Evolutionary conservation across 2,797 vertebrate species (phyloP), one percentile per base, ranked within the genome.

Genomic region (Melanotaenia nigrans): DNA sequence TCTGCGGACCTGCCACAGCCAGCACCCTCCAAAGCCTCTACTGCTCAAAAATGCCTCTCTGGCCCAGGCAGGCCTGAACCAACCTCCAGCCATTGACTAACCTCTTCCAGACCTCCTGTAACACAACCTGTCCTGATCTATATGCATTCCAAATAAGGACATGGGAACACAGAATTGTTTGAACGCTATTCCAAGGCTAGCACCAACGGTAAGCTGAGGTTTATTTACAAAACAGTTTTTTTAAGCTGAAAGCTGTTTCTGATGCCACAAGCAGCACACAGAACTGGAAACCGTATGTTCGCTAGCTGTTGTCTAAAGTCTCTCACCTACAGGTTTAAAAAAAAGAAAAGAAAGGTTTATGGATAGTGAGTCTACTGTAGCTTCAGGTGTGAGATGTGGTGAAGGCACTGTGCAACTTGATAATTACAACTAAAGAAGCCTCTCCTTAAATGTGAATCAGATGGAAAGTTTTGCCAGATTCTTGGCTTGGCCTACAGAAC

Each of bases 1-100:
- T 94, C 93, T 92, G 91, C 91, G 83, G 89, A 88, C 90, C 89
- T 90, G 90, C 85, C 90, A 90, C 74, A 66, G 85, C 78, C 81
- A 54, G 82, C 79, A 69, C 79, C 86, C 85, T 85, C 78, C 47
- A 56, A 77, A 77, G 85, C 73, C 82, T 77, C 65, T 53, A 36
- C 78, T 45, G 61, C 63, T 79, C 73, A 67, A 53, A 81, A 85
- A 70, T 18, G 77, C 78, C 78, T 59, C 24, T 12, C 58, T 62
- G 65, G 61, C 70, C 73, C 33, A 75, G 79, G 87, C 79, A 63
- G 78, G 73, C 71, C 67, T 75, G 83, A 82, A 79, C 82, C 84
- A 51, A 58, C 83, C 85, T 81, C 80, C 76, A 81, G 60, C 76
- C 77, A 45, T 86, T 68, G 71, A 60, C 49, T 63, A 85, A 83